Percentiles rank a stretch among this genome's conserved stretches.
These are phyloP conservation scores for Trichonephila clavata DNA, from an alignment of 1,140 invertebrate genomes.

Conservation along the genomic window DNA sequence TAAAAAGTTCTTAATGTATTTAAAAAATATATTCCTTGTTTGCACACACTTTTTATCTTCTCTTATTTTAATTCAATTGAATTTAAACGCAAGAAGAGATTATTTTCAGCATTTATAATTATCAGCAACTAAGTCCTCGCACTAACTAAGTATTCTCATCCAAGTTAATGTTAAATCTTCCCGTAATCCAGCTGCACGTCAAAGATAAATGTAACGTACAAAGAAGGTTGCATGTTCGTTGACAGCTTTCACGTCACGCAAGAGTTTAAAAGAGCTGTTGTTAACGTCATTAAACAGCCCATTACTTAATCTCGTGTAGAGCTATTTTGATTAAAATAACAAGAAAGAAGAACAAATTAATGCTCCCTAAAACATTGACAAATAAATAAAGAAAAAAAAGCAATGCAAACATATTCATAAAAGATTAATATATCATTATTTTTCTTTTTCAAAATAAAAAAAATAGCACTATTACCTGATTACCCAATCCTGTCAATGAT, in stretches of 20 bases:
- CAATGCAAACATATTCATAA: background rate
- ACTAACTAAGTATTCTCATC: background rate
- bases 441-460: background rate
- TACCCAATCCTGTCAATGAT: slow-evolving; percentile 3
- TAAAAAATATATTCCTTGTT: no score
- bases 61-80: no score
- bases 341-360: background rate
- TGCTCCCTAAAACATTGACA: background rate
- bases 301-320: slow-evolving; percentile 1
- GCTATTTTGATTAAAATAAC: slow-evolving; percentile 24
- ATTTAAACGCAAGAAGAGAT: background rate
- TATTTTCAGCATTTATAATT: background rate
- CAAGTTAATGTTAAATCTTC: background rate
- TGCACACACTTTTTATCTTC: no score
- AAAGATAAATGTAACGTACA: slow-evolving; percentile 42
- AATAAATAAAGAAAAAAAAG: background rate
- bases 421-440: slow-evolving; percentile 43
- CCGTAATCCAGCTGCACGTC: background rate
- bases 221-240: slow-evolving; percentile 32
- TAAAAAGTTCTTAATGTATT: no score
- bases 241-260: slow-evolving; percentile 40
- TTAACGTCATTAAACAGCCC: slow-evolving; percentile 18
- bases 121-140: background rate
- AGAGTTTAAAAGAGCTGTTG: slow-evolving; percentile 11
- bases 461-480: background rate